These are phyloP conservation scores for Anolis sagrei DNA, from an alignment of 2,113 vertebrate genomes.

Conservation along the genomic window DNA sequence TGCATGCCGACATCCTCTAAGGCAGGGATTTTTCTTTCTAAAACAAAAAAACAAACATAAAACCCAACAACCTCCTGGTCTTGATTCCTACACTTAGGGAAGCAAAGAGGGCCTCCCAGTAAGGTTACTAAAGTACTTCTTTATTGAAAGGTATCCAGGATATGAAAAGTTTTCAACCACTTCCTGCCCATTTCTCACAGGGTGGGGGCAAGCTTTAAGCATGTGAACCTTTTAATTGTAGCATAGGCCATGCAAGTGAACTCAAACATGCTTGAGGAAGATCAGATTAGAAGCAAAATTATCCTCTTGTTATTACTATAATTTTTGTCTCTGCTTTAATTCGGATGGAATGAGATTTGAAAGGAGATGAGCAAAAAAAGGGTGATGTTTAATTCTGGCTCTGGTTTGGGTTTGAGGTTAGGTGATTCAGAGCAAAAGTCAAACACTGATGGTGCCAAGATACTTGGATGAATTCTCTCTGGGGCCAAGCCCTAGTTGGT, in stretches of 20 bases:
- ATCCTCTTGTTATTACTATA: slow-evolving; percentile 72
- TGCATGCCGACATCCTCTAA: slow-evolving; percentile 1
- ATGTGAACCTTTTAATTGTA: slow-evolving; percentile 61
- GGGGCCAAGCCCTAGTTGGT: slow-evolving; percentile 27
- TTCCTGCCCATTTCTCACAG: slow-evolving; percentile 71
- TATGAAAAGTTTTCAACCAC: slow-evolving; percentile 74
- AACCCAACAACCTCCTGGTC: neutral
- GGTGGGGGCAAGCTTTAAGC: slow-evolving; percentile 64
- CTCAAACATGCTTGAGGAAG: slow-evolving; percentile 71
- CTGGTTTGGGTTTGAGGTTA: slow-evolving; percentile 42
- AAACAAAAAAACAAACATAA: neutral
- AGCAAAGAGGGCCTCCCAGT: slow-evolving; percentile 60
- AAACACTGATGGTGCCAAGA: slow-evolving; percentile 52
- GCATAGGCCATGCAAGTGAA: slow-evolving; percentile 59
- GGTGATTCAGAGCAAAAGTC: slow-evolving; percentile 34
- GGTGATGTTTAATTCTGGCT: slow-evolving; percentile 60
- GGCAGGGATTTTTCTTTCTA: neutral
- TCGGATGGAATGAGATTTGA: slow-evolving; percentile 68
- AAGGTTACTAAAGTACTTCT: slow-evolving; percentile 71
- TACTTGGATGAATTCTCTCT: slow-evolving; percentile 36
- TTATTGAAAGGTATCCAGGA: slow-evolving; percentile 74
- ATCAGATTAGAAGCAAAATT: slow-evolving; percentile 76
- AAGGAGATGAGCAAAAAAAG: slow-evolving; percentile 66
- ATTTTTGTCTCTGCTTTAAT: slow-evolving; percentile 74
- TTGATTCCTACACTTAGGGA: slow-evolving; percentile 8